phyloP scores from a whole-genome alignment of 2,113 vertebrate genomes.

The Larimichthys polyactis region DNA sequence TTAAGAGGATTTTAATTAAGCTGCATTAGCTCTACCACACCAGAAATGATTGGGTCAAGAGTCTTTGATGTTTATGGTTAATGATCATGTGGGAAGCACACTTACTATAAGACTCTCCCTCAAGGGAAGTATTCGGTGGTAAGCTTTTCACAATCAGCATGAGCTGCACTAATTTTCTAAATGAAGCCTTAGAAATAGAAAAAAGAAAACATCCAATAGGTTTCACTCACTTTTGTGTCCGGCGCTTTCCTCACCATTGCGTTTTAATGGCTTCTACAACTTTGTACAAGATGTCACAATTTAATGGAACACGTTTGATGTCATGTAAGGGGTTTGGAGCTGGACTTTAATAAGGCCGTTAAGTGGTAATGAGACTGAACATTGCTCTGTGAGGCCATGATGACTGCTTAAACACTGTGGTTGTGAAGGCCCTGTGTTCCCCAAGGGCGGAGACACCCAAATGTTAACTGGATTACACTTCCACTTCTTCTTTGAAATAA shows the following conservation, averaged over 20 bases:
- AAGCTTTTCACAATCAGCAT: constrained; percentile 74
- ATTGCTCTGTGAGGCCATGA: constrained; percentile 67
- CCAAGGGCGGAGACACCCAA: constrained; percentile 62
- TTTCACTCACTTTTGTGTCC: constrained; percentile 53
- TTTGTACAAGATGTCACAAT: constrained; percentile 79
- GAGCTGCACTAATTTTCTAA: constrained; percentile 74
- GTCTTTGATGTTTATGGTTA: constrained; percentile 78
- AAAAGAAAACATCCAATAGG: constrained; percentile 49
- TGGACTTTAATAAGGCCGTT: constrained; percentile 80
- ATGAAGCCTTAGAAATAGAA: constrained; percentile 65
- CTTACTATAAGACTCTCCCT: constrained; percentile 69
- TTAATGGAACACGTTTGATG: constrained; percentile 81
- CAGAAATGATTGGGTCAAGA: constrained; percentile 77
- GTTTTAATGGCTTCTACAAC: constrained; percentile 75
- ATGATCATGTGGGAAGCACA: constrained; percentile 74
- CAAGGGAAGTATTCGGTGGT: constrained; percentile 73
- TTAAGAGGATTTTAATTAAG: constrained; percentile 82
- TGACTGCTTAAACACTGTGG: constrained; percentile 64
- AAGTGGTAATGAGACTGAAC: constrained; percentile 81
- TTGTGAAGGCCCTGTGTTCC: constrained; percentile 51
- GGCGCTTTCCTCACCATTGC: constrained; percentile 63
- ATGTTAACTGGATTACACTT: constrained; percentile 76
- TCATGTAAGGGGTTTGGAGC: constrained; percentile 75
- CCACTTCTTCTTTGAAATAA: constrained; percentile 64
- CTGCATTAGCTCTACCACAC: constrained; percentile 70